Conservation (phyloP, 2,797 vertebrate genomes). For the Enteromius afrohamiltoni region DNA sequence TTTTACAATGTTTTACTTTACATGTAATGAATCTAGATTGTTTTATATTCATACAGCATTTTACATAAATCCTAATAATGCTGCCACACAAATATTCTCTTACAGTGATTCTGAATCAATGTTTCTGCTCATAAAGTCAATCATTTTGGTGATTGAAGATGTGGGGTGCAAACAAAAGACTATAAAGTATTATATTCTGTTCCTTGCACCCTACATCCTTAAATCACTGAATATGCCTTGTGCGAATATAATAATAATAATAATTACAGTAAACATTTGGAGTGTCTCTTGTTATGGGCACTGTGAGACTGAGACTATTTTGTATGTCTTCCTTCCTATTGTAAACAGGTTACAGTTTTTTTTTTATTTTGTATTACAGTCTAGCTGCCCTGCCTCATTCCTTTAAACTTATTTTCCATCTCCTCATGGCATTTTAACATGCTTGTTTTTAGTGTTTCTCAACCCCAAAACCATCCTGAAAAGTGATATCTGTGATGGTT, state of each 20-base stretch:
- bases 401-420: slow-evolving; percentile 28
- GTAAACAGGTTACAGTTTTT: not conserved
- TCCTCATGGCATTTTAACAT: slow-evolving; percentile 38
- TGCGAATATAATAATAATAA: not conserved
- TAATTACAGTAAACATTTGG: not conserved
- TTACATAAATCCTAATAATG: too few species aligned
- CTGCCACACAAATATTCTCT: too few species aligned
- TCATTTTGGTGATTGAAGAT: not conserved
- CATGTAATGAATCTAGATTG: too few species aligned
- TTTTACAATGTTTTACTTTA: too few species aligned
- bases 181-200: not conserved
- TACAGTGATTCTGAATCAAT: not conserved
- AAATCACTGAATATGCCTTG: not conserved
- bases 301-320: not conserved
- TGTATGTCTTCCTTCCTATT: not conserved
- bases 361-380: not conserved
- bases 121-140: not conserved
- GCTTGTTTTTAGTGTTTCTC: slow-evolving; percentile 44
- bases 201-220: not conserved
- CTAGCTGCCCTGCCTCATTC: slow-evolving; percentile 6
- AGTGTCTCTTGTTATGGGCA: not conserved
- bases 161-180: not conserved
- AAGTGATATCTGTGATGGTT: slow-evolving; percentile 46
- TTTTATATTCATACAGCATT: too few species aligned
- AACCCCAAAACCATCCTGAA: slow-evolving; percentile 47